phyloP scores from a whole-genome alignment of 1,140 invertebrate species.

The Dolichoris vasculosae region DNA sequence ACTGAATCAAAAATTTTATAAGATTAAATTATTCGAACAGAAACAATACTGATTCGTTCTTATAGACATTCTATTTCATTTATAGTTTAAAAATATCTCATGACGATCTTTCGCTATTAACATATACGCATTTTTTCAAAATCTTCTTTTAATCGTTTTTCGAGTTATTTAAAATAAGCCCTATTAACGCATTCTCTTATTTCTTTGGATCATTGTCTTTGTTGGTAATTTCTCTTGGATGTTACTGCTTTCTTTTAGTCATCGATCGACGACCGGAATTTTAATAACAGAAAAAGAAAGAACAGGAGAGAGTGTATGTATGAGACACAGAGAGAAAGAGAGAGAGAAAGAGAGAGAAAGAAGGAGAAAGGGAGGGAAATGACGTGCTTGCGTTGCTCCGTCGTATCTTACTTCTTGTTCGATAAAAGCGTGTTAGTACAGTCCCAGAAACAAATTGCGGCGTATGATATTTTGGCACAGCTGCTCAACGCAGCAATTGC shows the following conservation, averaged over 20 bases:
- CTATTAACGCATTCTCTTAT: neutral
- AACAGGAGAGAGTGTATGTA: neutral
- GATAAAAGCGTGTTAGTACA: conserved; percentile 38
- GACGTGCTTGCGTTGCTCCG: neutral
- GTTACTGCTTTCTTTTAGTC: conserved; percentile 41
- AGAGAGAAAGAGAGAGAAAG: neutral
- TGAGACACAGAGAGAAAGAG: conserved; percentile 20
- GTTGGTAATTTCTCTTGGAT: neutral
- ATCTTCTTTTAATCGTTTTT: too few relatives aligned
- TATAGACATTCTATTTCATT: neutral
- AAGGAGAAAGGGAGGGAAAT: conserved; percentile 11
- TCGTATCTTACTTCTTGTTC: conserved; percentile 33
- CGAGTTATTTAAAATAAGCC: neutral
- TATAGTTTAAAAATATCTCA: conserved; percentile 27
- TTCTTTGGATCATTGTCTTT: neutral
- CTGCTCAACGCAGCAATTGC: conserved; percentile 7
- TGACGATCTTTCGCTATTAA: neutral
- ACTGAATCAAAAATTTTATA: too few relatives aligned
- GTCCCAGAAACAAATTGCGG: conserved; percentile 26
- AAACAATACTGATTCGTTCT: too few relatives aligned
- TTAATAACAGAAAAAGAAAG: neutral
- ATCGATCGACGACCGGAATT: neutral
- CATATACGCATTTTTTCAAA: neutral
- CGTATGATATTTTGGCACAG: conserved; percentile 22
- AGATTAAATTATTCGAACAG: too few relatives aligned